Evolutionary conservation across 2,888 invertebrate species (phyloP).

Genomic region (Choristoneura rosaceana): DNA sequence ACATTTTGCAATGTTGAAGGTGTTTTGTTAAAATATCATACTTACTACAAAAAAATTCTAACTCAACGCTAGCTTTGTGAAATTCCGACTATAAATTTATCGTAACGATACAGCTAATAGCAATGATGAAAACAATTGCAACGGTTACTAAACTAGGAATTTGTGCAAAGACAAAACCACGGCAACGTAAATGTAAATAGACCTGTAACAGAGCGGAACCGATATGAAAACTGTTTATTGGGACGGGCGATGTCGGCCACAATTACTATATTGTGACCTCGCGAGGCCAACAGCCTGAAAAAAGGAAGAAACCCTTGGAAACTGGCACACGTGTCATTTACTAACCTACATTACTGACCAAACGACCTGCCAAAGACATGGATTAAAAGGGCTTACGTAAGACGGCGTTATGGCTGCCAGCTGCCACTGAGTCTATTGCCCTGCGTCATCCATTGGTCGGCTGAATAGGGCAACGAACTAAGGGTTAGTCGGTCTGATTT

Average conservation of each 20-base stretch:
- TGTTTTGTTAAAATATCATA: background rate
- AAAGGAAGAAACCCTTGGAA: background rate
- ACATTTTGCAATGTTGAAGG: background rate
- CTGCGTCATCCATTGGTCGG: background rate
- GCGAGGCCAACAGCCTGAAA: slow-evolving; percentile 1
- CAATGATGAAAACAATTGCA: slow-evolving; percentile 19
- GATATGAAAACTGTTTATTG: slow-evolving; percentile 51
- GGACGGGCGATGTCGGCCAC: slow-evolving; percentile 56
- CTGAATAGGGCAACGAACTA: slow-evolving; percentile 1
- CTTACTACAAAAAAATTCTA: background rate
- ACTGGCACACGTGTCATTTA: slow-evolving; percentile 4
- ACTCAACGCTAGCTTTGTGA: background rate
- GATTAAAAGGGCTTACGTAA: slow-evolving; percentile 15
- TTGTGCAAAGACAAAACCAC: slow-evolving; percentile 24
- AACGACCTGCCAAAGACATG: slow-evolving; percentile 35
- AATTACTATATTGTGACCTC: slow-evolving; percentile 3
- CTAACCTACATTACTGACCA: slow-evolving; percentile 36
- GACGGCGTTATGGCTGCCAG: background rate
- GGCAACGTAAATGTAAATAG: slow-evolving; percentile 23
- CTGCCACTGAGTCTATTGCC: slow-evolving; percentile 1
- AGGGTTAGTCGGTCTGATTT: slow-evolving; percentile 12
- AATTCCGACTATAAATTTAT: background rate
- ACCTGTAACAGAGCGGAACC: slow-evolving; percentile 33
- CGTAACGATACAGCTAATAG: background rate
- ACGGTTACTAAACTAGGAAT: slow-evolving; percentile 30